Evolutionary conservation across 2,113 vertebrate genomes (phyloP), one percentile per base, ranked within the genome.

Genomic region (Gambusia holbrooki): DNA sequence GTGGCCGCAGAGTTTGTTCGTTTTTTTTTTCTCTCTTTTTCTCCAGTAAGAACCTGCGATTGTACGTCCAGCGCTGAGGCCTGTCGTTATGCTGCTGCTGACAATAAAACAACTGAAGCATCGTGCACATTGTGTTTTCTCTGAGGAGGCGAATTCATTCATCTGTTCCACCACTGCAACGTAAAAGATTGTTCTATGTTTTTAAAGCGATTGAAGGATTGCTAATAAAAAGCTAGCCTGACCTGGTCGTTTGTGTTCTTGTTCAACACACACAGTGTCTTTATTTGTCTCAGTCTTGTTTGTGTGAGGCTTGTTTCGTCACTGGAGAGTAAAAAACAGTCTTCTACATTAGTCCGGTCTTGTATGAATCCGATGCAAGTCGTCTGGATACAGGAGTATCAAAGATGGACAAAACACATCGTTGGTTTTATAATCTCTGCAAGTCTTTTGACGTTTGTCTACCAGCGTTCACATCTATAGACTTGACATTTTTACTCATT

Each of bases 51-150:
- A 81, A 54, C 66, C 71, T 73, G 45, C 4, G 68, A 66, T 69
- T 71, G 76, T 83, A 29, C 22, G 76, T 84, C 64, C 67, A n/a
- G 51, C 71, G 28, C 40, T 22, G 67, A 74, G 69, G 66, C 67
- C 77, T 81, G 72, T 61, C 69, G 45, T 66, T 81, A 67, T 75
- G 71, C 79, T 73, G 75, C 84, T 80, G 65, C 54, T 92, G 77
- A 86, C 91, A 92, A 93, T 90, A 94, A 94, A 93, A 71, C 35
- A 11, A 28, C 68, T 74, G 74, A 60, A 88, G 85, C 87, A 89
- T 85, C 81, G 87, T 80, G 62, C 54, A 82, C 74, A 74, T 13
- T 35, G 81, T 81, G 84, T 76, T 77, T 58, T 85, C 80, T 81
- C 62, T 85, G 77, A 91, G 82, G 90, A 87, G 86, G 54, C 87